Base-by-base conservation (phyloP, 2,888 invertebrate species). In the Eilema depressum region DNA sequence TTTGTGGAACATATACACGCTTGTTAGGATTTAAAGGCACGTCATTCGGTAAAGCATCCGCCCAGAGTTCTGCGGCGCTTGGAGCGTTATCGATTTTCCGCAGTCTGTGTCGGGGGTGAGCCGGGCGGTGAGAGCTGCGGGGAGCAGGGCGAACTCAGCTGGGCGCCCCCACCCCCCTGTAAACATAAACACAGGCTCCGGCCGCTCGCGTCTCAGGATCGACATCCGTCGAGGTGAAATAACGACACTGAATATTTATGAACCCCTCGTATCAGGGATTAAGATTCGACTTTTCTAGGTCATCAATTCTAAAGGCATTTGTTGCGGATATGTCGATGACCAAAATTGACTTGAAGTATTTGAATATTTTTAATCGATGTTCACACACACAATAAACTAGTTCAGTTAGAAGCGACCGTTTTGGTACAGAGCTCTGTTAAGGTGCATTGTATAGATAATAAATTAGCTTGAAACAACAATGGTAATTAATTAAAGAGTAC, bases 241-340 rank as follows among this genome's bases (percentile, higher is more conserved):
- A 94, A 93, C 91, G 90, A 92, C 90, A 87, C 90, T 92, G 94
- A 94, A 95, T 95, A 94, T 94, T 94, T 94, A 94, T 94, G 92
- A 93, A 90, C 88, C 88, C 85, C 86, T 87, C 89, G 90, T 92
- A 93, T 92, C 90, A 90, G 83, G 91, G 92, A 93, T 93, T 93
- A 93, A 92, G 91, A 92, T 89, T 92, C 87, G 90, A 92, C 90
- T 93, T 92, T 92, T 93, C 90, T 92, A 91, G 92, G 92, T 91
- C 92, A 92, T 91, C 89, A 90, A 89, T 91, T 86, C 83, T 82
- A 84, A 86, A 83, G 80, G 82, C 83, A 85, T 87, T 88, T 84
- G 85, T 83, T 84, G 76, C 73, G 75, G 73, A 77, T 78, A 75
- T 78, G 67, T 71, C 76, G 78, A 72, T 83, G 77, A 78, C 75